Evolutionary conservation across 2,797 vertebrate genomes (phyloP), one percentile per base, ranked within the genome.

Genomic region (Discoglossus pictus): DNA sequence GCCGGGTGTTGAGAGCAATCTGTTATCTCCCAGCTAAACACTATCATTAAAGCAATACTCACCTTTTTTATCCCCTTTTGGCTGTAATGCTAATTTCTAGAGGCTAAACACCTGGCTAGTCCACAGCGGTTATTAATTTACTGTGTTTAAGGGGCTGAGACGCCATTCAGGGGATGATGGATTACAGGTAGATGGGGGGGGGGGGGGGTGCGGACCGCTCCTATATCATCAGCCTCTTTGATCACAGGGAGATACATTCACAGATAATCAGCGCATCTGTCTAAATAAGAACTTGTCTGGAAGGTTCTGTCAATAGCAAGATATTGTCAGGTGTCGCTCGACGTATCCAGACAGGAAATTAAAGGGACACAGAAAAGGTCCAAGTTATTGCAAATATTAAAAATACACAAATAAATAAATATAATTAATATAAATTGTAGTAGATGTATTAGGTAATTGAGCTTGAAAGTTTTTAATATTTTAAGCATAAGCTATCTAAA

Each of bases 181-280:
- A 95, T 95, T 92, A 83, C 10, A 82, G 84, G 87, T 78, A 85
- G 86, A 90, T 89, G 84, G 72, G 76, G 86, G 90, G 90, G 91
- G 93, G 93, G 94, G 92, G 93, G 94, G 93, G 94, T 93, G 93
- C 89, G 91, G 92, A 89, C 93, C 84, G n/a, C n/a, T 94, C 94
- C 93, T 93, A 93, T 93, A 93, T 93, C 95, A 94, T 87, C 90
- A 82, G 90, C 86, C 89, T 86, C 93, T 96, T 92, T 93, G 94
- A 95, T 96, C 91, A 85, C 88, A 90, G 92, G 95, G 92, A 93
- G 87, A 61, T 69, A 91, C 92, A 90, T 92, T 93, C 93, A 91
- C 89, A 89, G 91, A 94, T 90, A 91, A 66, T 66, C 50, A 65
- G 64, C 60, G 38, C 62, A 66, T 74, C 72, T 52, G 73, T 73